A percentile compares a stretch with the other conserved stretches of the same genome.
Conservation (phyloP, 1,140 invertebrate genomes). For the Triops cancriformis region DNA sequence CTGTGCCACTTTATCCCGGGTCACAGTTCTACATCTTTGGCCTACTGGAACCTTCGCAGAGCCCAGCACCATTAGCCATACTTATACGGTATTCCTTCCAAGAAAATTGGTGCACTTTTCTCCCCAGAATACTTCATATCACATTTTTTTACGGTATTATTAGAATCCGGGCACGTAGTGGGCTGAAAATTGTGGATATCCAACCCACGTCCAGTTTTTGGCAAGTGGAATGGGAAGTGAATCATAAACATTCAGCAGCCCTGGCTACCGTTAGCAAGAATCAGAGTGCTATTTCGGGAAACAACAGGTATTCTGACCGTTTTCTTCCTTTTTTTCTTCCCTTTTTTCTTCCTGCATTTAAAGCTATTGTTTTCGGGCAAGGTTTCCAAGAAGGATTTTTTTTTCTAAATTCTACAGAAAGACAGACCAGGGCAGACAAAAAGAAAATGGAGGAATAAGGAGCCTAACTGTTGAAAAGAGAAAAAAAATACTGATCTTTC, state of each 20-base stretch:
- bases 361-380: not conserved
- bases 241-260: slow-evolving; percentile 10
- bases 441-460: not conserved
- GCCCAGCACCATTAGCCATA: not conserved
- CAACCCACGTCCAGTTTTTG: slow-evolving; percentile 8
- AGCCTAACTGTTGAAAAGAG: not conserved
- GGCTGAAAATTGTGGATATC: not conserved
- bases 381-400: not conserved
- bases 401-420: not conserved
- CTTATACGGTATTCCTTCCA: not conserved
- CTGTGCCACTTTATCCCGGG: slow-evolving; percentile 24
- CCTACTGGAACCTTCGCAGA: slow-evolving; percentile 19
- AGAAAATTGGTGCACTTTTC: too few relatives aligned
- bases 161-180: not conserved
- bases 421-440: not conserved
- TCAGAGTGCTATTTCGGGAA: not conserved
- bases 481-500: slow-evolving; percentile 15
- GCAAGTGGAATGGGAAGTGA: slow-evolving; percentile 5
- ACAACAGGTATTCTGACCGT: not conserved
- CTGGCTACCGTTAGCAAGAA: not conserved
- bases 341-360: not conserved
- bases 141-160: not conserved
- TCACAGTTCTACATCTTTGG: slow-evolving; percentile 26
- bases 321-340: not conserved
- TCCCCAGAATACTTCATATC: too few relatives aligned